phyloP scores from a whole-genome alignment of 2,888 invertebrate genomes.

The Iselma pallidipennis region DNA sequence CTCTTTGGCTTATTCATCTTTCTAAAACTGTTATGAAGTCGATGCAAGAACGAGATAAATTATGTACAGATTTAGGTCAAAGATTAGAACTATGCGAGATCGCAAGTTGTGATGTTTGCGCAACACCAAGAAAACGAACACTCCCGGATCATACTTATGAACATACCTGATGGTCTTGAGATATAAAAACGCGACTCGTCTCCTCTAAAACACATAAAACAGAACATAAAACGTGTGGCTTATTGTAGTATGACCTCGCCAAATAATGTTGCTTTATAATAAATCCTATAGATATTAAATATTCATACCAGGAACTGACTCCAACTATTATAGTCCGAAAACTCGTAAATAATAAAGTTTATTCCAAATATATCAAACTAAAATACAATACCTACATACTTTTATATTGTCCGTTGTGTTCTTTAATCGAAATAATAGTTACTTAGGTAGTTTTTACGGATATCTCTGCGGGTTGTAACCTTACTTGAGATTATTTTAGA shows the following conservation, averaged over 20 bases:
- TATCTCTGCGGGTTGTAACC: too few relatives aligned
- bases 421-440: too few relatives aligned
- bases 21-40: constrained; percentile 24
- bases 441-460: too few relatives aligned
- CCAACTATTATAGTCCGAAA: background rate
- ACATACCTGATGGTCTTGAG: constrained; percentile 19
- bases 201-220: constrained; percentile 16
- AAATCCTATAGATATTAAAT: constrained; percentile 10
- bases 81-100: constrained; percentile 22
- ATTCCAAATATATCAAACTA: background rate
- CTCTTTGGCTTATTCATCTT: constrained; percentile 25
- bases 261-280: constrained; percentile 15
- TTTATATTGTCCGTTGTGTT: background rate
- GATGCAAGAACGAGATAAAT: constrained; percentile 30
- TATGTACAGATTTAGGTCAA: constrained; percentile 32
- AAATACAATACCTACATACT: background rate
- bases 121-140: constrained; percentile 2
- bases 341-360: constrained; percentile 5
- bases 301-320: background rate
- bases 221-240: constrained; percentile 11
- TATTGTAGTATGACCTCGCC: constrained; percentile 9
- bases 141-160: background rate
- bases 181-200: constrained; percentile 17
- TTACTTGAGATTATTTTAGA: too few relatives aligned
- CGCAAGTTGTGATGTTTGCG: constrained; percentile 24